A percentile compares a stretch with the other conserved stretches of the same genome.
Evolutionary conservation across 2,888 invertebrate genomes (phyloP).

Genomic region (Nasonovia ribisnigri): DNA sequence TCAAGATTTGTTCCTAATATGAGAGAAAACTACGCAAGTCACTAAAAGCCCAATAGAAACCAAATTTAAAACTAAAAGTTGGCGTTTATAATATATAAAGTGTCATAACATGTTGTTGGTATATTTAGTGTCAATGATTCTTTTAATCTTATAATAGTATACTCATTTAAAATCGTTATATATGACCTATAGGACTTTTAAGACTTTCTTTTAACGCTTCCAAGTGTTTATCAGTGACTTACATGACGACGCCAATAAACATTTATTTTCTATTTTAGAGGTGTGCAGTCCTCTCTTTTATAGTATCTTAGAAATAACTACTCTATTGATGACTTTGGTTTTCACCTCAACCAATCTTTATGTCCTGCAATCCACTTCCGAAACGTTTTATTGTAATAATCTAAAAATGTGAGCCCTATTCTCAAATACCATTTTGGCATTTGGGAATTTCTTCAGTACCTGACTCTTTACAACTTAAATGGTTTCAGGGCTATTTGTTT

Average conservation of each 20-base stretch:
- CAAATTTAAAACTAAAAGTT: background rate
- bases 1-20: background rate
- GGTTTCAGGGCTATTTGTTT: background rate
- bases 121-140: background rate
- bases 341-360: background rate
- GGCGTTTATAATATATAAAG: background rate
- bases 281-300: background rate
- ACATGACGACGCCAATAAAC: background rate
- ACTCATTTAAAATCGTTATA: background rate
- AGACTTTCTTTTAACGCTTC: background rate
- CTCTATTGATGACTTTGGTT: background rate
- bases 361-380: background rate
- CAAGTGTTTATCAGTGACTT: background rate
- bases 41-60: background rate
- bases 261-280: background rate
- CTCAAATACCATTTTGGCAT: background rate
- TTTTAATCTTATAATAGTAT: background rate
- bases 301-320: background rate
- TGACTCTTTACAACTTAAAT: background rate
- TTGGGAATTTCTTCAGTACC: background rate
- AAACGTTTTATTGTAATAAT: background rate
- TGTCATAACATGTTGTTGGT: background rate
- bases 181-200: background rate
- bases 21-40: background rate
- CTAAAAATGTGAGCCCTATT: background rate